Conservation (phyloP, 2,113 vertebrate genomes). For the Larimichthys polyactis region DNA sequence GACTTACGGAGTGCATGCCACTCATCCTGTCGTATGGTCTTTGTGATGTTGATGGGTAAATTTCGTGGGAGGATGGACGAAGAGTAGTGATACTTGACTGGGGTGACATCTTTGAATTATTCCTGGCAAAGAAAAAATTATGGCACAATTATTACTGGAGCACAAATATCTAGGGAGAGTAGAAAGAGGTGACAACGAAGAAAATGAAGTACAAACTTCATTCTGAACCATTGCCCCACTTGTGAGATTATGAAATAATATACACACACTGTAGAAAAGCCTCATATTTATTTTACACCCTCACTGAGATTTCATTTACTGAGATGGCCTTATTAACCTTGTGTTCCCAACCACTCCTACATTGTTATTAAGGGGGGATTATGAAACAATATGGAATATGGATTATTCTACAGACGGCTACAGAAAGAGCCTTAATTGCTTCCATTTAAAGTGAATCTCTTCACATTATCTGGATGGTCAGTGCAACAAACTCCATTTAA, state of each 20-base stretch:
- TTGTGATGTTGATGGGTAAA: conserved; percentile 91
- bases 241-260: conserved; percentile 28
- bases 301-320: conserved; percentile 46
- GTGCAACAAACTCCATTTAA: neutral
- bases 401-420: conserved; percentile 21
- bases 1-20: conserved; percentile 95
- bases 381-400: conserved; percentile 55
- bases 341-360: conserved; percentile 39
- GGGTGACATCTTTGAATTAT: conserved; percentile 86
- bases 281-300: conserved; percentile 45
- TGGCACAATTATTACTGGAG: conserved; percentile 20
- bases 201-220: conserved; percentile 28
- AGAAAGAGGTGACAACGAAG: neutral
- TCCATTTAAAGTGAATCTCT: conserved; percentile 34
- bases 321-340: conserved; percentile 49
- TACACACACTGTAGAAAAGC: conserved; percentile 13
- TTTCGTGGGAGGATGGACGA: conserved; percentile 91
- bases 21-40: conserved; percentile 94
- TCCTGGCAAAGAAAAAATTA: conserved; percentile 67
- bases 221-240: conserved; percentile 22
- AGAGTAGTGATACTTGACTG: conserved; percentile 93
- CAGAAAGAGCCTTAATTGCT: conserved; percentile 24
- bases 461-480: conserved; percentile 7
- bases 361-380: conserved; percentile 54
- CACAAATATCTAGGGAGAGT: conserved; percentile 4